These are phyloP conservation scores for Menidia beryllina DNA, from an alignment of 2,113 vertebrate genomes.

Conservation along the genomic window DNA sequence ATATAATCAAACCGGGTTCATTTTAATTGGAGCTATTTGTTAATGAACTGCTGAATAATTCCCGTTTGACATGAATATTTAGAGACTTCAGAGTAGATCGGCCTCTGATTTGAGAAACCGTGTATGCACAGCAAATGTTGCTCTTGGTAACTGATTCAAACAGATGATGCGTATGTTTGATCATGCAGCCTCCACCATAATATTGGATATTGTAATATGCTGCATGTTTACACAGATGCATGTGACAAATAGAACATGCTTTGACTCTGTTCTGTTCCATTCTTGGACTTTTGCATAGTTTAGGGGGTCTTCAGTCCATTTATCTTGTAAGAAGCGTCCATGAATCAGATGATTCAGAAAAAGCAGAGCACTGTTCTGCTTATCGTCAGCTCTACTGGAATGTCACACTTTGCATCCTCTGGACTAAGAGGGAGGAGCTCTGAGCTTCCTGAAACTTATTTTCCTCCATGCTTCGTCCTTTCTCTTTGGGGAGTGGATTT, in stretches of 20 bases:
- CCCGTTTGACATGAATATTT: background rate
- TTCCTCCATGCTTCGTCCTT: slow-evolving; percentile 61
- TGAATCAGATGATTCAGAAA: slow-evolving; percentile 51
- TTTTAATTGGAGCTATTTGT: background rate
- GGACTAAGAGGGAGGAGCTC: slow-evolving; percentile 28
- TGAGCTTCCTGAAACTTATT: slow-evolving; percentile 72
- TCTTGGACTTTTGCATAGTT: slow-evolving; percentile 25
- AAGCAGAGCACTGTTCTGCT: slow-evolving; percentile 60
- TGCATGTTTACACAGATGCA: background rate
- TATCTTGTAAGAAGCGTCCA: slow-evolving; percentile 27
- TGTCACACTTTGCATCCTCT: slow-evolving; percentile 67
- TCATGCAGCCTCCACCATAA: background rate
- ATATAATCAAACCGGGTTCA: background rate
- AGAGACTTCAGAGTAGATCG: background rate
- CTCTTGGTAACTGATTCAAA: background rate
- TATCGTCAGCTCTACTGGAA: slow-evolving; percentile 69
- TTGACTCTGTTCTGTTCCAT: background rate
- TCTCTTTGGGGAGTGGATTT: slow-evolving; percentile 66
- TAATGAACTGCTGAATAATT: background rate
- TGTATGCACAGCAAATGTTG: background rate
- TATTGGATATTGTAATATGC: background rate
- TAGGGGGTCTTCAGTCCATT: slow-evolving; percentile 44
- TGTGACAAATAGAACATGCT: background rate
- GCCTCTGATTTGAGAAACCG: background rate
- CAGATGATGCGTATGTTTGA: slow-evolving; percentile 3